phyloP scores from a whole-genome alignment of 1,140 invertebrate species.

The Drosophila tropicalis region DNA sequence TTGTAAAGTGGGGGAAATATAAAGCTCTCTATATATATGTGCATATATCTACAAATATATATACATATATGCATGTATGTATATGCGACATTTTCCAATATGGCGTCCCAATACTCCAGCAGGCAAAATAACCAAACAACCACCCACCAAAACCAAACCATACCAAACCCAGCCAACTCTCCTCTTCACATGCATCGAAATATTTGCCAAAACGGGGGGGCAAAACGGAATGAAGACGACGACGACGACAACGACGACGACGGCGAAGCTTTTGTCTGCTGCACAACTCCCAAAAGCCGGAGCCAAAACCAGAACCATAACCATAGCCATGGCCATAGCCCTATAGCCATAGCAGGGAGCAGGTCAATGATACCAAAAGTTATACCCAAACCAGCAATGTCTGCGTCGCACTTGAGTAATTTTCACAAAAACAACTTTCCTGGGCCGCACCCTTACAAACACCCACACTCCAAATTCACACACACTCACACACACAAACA shows the following conservation, averaged over 20 bases:
- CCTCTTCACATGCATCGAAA: slow-evolving; percentile 31
- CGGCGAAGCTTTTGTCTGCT: slow-evolving; percentile 51
- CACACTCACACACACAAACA: slow-evolving; percentile 11
- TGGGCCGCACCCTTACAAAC: slow-evolving; percentile 26
- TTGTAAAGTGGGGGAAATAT: slow-evolving; percentile 72
- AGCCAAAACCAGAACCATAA: slow-evolving; percentile 4
- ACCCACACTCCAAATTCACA: slow-evolving; percentile 17
- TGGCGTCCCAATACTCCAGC: slow-evolving; percentile 49
- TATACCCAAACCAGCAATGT: slow-evolving; percentile 67
- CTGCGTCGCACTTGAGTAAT: slow-evolving; percentile 77
- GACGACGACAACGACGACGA: slow-evolving; percentile 16
- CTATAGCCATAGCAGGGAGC: slow-evolving; percentile 37
- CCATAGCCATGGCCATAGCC: slow-evolving; percentile 5
- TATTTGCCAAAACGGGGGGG: slow-evolving; percentile 12
- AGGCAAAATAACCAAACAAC: slow-evolving; percentile 35
- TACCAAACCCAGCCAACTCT: not conserved
- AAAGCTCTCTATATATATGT: slow-evolving; percentile 44
- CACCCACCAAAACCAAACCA: not conserved
- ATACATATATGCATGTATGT: slow-evolving; percentile 13
- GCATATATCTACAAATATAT: slow-evolving; percentile 15
- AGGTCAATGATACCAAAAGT: slow-evolving; percentile 82
- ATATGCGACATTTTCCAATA: slow-evolving; percentile 68
- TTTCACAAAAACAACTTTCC: slow-evolving; percentile 61
- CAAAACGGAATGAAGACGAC: slow-evolving; percentile 1
- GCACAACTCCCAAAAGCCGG: slow-evolving; percentile 41